phyloP scores from a whole-genome alignment of 2,113 vertebrate species.

The Colossoma macropomum region DNA sequence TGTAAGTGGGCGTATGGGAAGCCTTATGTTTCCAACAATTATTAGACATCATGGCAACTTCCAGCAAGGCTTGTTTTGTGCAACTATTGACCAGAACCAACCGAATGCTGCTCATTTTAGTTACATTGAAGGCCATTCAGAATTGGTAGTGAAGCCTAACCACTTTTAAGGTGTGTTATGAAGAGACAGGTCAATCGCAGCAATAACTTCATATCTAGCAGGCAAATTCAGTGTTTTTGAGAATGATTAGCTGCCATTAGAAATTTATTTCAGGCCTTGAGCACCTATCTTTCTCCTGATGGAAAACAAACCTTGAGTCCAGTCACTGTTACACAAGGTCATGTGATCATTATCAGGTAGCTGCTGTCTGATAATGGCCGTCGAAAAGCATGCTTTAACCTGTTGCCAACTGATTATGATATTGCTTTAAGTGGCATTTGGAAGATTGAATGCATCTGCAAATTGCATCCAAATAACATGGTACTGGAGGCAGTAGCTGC shows the following conservation, averaged over 20 bases:
- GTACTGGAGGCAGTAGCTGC: slow-evolving; percentile 27
- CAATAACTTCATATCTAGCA: not conserved
- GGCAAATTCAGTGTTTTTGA: not conserved
- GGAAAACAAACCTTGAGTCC: not conserved
- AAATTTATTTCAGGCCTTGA: not conserved
- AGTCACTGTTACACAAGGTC: slow-evolving; percentile 25
- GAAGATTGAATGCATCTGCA: slow-evolving; percentile 72
- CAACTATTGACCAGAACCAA: not conserved
- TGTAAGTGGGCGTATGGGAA: not conserved
- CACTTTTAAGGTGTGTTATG: slow-evolving; percentile 4
- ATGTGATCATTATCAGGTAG: slow-evolving; percentile 26
- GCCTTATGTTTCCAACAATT: not conserved
- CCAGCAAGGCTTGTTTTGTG: not conserved
- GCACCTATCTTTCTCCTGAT: not conserved
- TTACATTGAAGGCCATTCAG: not conserved
- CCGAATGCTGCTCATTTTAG: not conserved
- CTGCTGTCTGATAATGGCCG: slow-evolving; percentile 21
- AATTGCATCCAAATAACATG: slow-evolving; percentile 71
- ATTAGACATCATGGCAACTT: not conserved
- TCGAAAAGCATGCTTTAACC: slow-evolving; percentile 43
- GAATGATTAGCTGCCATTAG: slow-evolving; percentile 9
- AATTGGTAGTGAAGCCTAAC: not conserved
- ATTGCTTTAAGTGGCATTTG: slow-evolving; percentile 70
- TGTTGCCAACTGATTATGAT: slow-evolving; percentile 62
- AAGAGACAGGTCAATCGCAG: not conserved